Percentiles rank a stretch among this genome's conserved stretches.
phyloP scores from a whole-genome alignment of 2,888 invertebrate species.

The Melolontha melolontha region DNA sequence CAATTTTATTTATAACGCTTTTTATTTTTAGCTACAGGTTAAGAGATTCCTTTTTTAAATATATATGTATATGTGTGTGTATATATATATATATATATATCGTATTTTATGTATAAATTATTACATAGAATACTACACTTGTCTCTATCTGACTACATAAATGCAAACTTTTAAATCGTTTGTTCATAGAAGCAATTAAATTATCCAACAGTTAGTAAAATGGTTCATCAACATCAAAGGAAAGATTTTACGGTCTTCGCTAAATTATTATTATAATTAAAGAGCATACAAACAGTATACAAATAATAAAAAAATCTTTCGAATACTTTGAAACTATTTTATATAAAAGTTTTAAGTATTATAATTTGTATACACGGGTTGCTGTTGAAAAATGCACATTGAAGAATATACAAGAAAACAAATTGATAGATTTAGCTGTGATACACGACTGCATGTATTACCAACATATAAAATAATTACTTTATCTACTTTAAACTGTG shows the following conservation, averaged over 20 bases:
- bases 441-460: too few species aligned
- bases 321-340: neutral
- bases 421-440: too few species aligned
- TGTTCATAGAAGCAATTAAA: constrained; percentile 1
- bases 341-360: too few species aligned
- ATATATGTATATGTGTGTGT: too few species aligned
- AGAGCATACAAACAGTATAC: neutral
- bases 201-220: constrained; percentile 15
- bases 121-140: neutral
- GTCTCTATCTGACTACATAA: constrained; percentile 1
- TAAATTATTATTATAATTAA: neutral
- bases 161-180: neutral
- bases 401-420: too few species aligned
- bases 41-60: neutral
- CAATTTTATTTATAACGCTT: too few species aligned
- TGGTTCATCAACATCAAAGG: neutral
- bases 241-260: neutral
- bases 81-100: too few species aligned
- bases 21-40: too few species aligned
- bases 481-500: too few species aligned
- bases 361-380: neutral
- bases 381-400: neutral
- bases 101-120: neutral
- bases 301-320: constrained; percentile 1
- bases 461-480: too few species aligned